A percentile compares a stretch with the other conserved stretches of the same genome.
Conservation (phyloP, 2,888 invertebrate genomes). For the Lomographa bimaculata region DNA sequence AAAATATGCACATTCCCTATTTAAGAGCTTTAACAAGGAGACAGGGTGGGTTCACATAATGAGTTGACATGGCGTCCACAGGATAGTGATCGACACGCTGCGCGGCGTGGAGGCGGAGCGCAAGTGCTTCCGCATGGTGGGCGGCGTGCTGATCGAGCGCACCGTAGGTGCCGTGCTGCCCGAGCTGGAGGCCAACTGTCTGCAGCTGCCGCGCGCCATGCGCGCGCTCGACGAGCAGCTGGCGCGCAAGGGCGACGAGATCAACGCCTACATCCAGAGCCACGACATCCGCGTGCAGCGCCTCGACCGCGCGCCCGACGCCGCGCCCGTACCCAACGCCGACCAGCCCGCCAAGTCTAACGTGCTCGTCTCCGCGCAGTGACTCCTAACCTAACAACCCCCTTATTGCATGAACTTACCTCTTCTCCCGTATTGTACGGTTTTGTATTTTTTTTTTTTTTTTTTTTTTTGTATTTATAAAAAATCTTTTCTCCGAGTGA, state of each 20-base stretch:
- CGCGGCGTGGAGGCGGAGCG: constrained; percentile 92
- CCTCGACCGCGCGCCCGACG: constrained; percentile 37
- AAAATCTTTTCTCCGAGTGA: too few relatives aligned
- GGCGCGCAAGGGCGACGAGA: constrained; percentile 93
- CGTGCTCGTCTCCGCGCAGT: constrained; percentile 82
- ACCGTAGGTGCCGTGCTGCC: constrained; percentile 96
- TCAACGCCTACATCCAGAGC: constrained; percentile 95
- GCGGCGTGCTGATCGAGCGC: constrained; percentile 96
- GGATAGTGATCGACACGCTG: constrained; percentile 97
- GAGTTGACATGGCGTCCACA: constrained; percentile 64
- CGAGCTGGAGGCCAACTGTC: constrained; percentile 90
- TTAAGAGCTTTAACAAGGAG: too few relatives aligned
- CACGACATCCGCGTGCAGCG: constrained; percentile 92
- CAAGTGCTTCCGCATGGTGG: constrained; percentile 96
- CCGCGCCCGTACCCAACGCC: constrained; percentile 16
- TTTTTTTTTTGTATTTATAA: too few relatives aligned
- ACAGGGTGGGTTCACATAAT: too few relatives aligned
- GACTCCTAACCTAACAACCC: too few relatives aligned
- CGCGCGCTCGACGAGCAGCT: constrained; percentile 91
- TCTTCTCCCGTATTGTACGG: too few relatives aligned
- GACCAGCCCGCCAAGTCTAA: constrained; percentile 71
- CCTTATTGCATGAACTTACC: too few relatives aligned
- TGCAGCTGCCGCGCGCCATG: constrained; percentile 91
- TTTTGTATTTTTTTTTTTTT: too few relatives aligned
- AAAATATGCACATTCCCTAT: too few relatives aligned